Evolutionary conservation across 2,113 vertebrate species (phyloP).

Genomic region (Takifugu bimaculatus): DNA sequence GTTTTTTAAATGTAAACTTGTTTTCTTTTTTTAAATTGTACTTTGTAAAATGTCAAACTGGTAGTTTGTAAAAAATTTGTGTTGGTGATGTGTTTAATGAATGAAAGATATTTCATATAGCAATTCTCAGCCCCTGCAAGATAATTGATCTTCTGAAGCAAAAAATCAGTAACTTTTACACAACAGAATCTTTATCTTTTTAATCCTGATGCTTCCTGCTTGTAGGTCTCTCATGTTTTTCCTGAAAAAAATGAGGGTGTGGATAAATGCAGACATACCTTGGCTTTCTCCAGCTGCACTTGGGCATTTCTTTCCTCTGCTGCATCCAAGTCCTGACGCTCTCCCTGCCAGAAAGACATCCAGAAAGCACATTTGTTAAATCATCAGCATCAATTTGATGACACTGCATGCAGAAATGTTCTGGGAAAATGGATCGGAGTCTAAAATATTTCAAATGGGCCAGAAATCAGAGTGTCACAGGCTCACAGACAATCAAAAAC

Average conservation of each 20-base stretch:
- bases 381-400: neutral
- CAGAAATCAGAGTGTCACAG: too few relatives aligned
- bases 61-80: too few relatives aligned
- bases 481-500: too few relatives aligned
- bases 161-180: too few relatives aligned
- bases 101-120: too few relatives aligned
- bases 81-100: too few relatives aligned
- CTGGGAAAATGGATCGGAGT: neutral
- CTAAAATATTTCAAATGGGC: neutral
- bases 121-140: too few relatives aligned
- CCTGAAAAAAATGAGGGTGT: constrained; percentile 12
- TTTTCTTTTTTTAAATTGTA: too few relatives aligned
- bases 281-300: constrained; percentile 96
- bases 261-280: constrained; percentile 72
- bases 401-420: neutral
- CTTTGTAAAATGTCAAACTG: too few relatives aligned
- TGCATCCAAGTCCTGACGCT: constrained; percentile 92
- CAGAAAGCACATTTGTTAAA: neutral
- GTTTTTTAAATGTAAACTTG: too few relatives aligned
- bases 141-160: too few relatives aligned
- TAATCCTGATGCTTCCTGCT: constrained; percentile 33
- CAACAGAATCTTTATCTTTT: too few relatives aligned
- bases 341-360: constrained; percentile 78
- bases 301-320: constrained; percentile 95
- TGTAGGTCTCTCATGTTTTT: constrained; percentile 42